Conservation (phyloP, 1,140 invertebrate genomes). For the Lysiphlebus fabarum region DNA sequence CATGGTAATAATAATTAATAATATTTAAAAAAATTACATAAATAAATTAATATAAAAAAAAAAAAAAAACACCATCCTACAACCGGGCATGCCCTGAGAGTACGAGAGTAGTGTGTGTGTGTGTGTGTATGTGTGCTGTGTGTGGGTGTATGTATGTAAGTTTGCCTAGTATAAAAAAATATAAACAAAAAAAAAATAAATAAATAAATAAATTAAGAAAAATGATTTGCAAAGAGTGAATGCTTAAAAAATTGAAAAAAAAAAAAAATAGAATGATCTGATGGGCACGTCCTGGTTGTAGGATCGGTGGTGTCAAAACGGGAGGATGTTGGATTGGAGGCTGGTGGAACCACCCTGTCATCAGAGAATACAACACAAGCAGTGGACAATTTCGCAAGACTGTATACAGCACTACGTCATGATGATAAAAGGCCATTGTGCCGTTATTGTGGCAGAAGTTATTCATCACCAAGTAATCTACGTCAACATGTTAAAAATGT, state of each 20-base stretch:
- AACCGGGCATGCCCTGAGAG: slow-evolving; percentile 56
- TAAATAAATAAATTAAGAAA: slow-evolving; percentile 8
- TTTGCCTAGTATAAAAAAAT: slow-evolving; percentile 8
- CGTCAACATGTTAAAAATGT: slow-evolving; percentile 72
- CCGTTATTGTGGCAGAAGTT: slow-evolving; percentile 66
- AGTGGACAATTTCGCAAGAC: slow-evolving; percentile 49
- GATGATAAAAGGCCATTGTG: slow-evolving; percentile 59
- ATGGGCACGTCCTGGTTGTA: slow-evolving; percentile 56
- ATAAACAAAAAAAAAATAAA: slow-evolving; percentile 17
- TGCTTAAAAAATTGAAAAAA: slow-evolving; percentile 20
- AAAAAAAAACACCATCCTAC: slow-evolving; percentile 50
- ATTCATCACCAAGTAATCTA: slow-evolving; percentile 68
- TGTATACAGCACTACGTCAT: slow-evolving; percentile 48
- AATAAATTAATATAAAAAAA: too few species aligned
- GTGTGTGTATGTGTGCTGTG: slow-evolving; percentile 26
- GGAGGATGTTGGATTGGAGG: slow-evolving; percentile 50
- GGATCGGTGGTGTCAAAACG: slow-evolving; percentile 53
- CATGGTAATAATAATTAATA: slow-evolving; percentile 27
- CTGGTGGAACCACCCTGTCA: slow-evolving; percentile 41
- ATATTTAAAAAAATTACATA: slow-evolving; percentile 19
- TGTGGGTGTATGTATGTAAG: slow-evolving; percentile 23
- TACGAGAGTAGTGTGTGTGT: slow-evolving; percentile 51
- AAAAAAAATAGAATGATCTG: slow-evolving; percentile 37
- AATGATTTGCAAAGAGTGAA: background rate
- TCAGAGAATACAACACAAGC: slow-evolving; percentile 38